phyloP scores from a whole-genome alignment of 2,888 invertebrate species.

The Aleiodes testaceus region DNA sequence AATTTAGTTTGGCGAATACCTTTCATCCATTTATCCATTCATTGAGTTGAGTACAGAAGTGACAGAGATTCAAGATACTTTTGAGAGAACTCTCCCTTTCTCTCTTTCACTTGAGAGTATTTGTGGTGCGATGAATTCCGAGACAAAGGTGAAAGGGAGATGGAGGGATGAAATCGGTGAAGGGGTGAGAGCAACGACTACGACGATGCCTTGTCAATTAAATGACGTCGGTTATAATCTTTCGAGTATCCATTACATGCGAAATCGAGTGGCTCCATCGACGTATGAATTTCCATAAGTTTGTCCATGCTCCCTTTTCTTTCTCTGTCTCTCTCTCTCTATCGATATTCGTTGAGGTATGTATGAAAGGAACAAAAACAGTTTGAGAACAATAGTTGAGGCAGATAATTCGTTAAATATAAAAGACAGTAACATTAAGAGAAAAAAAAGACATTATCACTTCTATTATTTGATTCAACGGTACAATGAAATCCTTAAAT shows the following conservation, averaged over 20 bases:
- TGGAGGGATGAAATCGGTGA: slow-evolving; percentile 21
- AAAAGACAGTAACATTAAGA: not conserved
- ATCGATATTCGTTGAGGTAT: too few species aligned
- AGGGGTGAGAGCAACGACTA: slow-evolving; percentile 37
- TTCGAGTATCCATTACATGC: slow-evolving; percentile 66
- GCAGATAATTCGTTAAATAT: slow-evolving; percentile 10
- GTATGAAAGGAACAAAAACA: too few species aligned
- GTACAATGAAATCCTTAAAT: not conserved
- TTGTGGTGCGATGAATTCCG: slow-evolving; percentile 38
- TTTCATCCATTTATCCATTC: slow-evolving; percentile 17
- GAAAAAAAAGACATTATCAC: slow-evolving; percentile 29
- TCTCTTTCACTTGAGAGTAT: slow-evolving; percentile 36
- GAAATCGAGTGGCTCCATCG: too few species aligned
- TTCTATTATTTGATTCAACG: slow-evolving; percentile 7
- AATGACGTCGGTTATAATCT: slow-evolving; percentile 63
- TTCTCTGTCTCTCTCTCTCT: too few species aligned
- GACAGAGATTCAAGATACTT: slow-evolving; percentile 55
- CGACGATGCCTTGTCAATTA: slow-evolving; percentile 48
- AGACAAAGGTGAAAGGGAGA: slow-evolving; percentile 17
- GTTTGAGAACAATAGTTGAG: too few species aligned
- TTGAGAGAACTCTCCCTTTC: slow-evolving; percentile 49
- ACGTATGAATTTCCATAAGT: too few species aligned
- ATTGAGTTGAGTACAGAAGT: slow-evolving; percentile 36
- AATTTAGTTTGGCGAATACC: slow-evolving; percentile 48
- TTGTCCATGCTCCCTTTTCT: too few species aligned